These are phyloP conservation scores for Botia almorhae DNA, from an alignment of 2,797 vertebrate genomes.

Conservation along the genomic window DNA sequence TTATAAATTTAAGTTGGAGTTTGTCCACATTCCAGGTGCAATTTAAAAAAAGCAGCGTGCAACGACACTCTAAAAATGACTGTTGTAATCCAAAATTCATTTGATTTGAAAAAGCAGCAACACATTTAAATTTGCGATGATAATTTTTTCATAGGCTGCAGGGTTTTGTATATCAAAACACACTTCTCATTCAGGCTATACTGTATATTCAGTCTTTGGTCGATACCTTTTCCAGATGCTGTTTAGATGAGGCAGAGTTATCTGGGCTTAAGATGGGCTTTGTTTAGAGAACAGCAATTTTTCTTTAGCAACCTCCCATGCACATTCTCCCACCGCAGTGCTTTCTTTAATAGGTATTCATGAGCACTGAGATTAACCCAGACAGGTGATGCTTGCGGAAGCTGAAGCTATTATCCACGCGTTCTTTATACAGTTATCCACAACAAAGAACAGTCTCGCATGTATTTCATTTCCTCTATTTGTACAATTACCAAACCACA, in stretches of 20 bases:
- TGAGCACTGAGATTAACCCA: conserved; percentile 10
- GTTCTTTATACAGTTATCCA: conserved; percentile 14
- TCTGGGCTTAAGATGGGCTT: neutral
- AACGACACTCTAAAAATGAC: neutral
- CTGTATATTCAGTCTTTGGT: neutral
- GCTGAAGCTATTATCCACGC: neutral
- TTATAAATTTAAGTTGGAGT: neutral
- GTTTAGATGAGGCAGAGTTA: neutral
- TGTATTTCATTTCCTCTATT: conserved; percentile 18
- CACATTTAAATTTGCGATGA: neutral
- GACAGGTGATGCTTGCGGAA: conserved; percentile 8
- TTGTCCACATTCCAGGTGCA: neutral
- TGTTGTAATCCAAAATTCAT: conserved; percentile 1
- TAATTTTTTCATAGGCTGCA: neutral
- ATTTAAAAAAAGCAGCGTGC: neutral
- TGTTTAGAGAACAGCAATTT: conserved; percentile 1
- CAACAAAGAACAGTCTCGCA: conserved; percentile 13
- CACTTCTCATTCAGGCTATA: neutral
- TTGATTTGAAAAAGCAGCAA: neutral
- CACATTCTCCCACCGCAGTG: conserved; percentile 9
- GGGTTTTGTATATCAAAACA: neutral
- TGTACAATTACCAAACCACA: conserved; percentile 26
- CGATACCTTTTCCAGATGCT: neutral
- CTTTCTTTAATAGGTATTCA: conserved; percentile 31
- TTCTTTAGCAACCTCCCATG: conserved; percentile 5